Conservation (phyloP, 2,888 invertebrate genomes). For the Synanthedon vespiformis region DNA sequence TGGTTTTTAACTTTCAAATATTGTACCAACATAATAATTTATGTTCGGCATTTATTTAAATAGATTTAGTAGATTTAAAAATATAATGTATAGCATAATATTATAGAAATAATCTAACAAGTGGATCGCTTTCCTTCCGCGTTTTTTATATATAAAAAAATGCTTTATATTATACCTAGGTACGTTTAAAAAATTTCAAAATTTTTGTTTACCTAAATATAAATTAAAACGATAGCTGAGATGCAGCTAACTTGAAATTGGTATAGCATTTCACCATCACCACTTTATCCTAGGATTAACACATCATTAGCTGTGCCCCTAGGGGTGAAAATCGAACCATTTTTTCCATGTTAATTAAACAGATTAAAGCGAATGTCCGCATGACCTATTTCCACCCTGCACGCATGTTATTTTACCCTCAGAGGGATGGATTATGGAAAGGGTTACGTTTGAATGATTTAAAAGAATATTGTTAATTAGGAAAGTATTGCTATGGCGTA, state of each 20-base stretch:
- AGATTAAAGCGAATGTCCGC: constrained; percentile 49
- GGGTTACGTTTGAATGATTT: constrained; percentile 39
- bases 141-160: no score
- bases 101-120: no score
- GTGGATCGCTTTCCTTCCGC: no score
- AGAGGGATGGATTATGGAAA: constrained; percentile 10
- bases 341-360: constrained; percentile 61
- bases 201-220: no score
- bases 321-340: constrained; percentile 55
- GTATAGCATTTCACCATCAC: background rate
- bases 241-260: background rate
- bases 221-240: no score
- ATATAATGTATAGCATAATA: no score
- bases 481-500: constrained; percentile 40
- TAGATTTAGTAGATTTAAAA: no score
- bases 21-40: no score
- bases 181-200: no score
- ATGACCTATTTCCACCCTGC: constrained; percentile 61
- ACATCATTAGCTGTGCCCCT: constrained; percentile 47
- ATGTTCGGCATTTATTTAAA: no score
- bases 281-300: constrained; percentile 30
- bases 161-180: no score
- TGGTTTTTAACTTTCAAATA: no score
- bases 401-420: constrained; percentile 33
- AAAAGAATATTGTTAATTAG: constrained; percentile 57